Conservation (phyloP, 2,797 vertebrate genomes). For the Manis crassicaudata region DNA sequence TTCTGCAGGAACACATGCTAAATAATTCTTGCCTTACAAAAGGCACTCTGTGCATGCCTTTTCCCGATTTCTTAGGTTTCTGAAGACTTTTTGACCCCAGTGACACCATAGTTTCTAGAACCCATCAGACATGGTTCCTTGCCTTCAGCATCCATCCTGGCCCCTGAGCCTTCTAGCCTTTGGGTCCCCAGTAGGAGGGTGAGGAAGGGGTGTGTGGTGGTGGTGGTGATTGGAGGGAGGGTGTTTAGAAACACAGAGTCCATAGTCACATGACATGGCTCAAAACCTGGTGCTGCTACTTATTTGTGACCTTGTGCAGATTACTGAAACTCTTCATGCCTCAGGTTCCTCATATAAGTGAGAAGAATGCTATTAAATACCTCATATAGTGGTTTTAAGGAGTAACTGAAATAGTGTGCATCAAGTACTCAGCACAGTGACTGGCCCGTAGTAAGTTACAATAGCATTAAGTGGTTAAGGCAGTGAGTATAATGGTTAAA, state of each 20-base stretch:
- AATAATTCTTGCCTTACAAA: background rate
- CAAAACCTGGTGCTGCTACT: background rate
- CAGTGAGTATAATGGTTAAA: too few species aligned
- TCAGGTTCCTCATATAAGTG: background rate
- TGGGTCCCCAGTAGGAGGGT: background rate
- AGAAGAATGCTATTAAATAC: background rate
- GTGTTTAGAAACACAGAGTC: background rate
- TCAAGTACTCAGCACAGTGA: too few species aligned
- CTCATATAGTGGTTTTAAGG: background rate
- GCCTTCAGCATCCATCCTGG: background rate
- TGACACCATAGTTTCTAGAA: background rate
- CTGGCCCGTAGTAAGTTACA: background rate
- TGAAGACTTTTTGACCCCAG: background rate
- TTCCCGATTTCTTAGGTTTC: background rate
- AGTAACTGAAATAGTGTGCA: background rate
- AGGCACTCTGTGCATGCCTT: background rate
- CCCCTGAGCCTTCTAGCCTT: background rate
- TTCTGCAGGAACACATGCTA: slow-evolving; percentile 18
- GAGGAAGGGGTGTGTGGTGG: background rate
- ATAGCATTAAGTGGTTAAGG: background rate
- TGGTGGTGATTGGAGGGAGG: too few species aligned
- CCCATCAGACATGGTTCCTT: rapidly evolving
- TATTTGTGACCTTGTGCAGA: background rate
- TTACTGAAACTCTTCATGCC: background rate
- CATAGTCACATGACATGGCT: background rate